Evolutionary conservation across 2,888 invertebrate species (phyloP), one percentile per base, ranked within the genome.

Genomic region (Apamea sordens): DNA sequence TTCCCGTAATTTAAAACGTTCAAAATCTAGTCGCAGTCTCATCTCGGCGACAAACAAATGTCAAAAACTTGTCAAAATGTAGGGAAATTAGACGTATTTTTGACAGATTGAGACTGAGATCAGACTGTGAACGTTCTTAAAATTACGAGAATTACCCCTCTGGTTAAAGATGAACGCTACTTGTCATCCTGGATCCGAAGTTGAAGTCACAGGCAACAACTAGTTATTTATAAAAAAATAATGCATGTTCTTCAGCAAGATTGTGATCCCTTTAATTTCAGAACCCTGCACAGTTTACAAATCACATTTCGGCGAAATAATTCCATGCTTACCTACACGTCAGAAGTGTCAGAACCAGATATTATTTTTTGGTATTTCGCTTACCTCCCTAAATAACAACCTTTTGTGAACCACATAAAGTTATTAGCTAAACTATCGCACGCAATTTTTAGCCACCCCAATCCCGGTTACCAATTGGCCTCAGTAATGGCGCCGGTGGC

Each of bases 391-490:
- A 73, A 32, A 61, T 36, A 15, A 13, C 6, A 47, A 64, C 13
- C 47, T 70, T 77, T 15, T 24, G 64, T 44, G 63, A 79, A 79
- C 63, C 80, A 73, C 68, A 79, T 69, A 79, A 69, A 65, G 77
- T 64, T 77, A 77, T 76, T 83, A 65, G 21, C 68, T 1, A 69
- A 79, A 79, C 82, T 80, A 73, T 69, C 50, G 50, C 72, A 63
- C 44, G 76, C 69, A 77, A 82, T 82, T 69, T 82, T 80, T 68
- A 41, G 28, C 67, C 64, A 73, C 79, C 84, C 87, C 69, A 84
- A 86, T 73, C 53, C 47, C 13, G 47, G 71, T 8, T 56, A 79
- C 59, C 80, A 73, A 81, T 85, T 84, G 80, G 64, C 76, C 64
- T 32, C 61, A 41, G 80, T 86, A 86, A 86, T 86, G 84, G 73